Evolutionary conservation across 1,140 invertebrate genomes (phyloP).

Genomic region (Trichonephila clavata): DNA sequence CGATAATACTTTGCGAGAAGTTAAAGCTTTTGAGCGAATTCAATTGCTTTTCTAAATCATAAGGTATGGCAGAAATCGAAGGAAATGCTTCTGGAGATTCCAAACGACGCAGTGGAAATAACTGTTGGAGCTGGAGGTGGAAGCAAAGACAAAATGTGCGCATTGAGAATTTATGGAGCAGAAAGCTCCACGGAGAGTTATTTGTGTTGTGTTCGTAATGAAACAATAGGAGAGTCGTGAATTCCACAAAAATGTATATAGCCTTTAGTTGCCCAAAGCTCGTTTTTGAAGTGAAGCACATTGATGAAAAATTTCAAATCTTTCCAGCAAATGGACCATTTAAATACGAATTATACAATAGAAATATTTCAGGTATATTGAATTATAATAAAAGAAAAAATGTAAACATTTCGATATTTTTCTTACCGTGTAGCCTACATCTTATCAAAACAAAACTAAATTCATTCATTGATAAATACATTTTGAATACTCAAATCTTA

Average conservation of each 20-base stretch:
- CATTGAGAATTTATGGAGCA: constrained; percentile 21
- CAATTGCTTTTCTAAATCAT: constrained; percentile 53
- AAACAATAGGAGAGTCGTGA: neutral
- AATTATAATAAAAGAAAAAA: too few relatives aligned
- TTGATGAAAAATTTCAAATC: neutral
- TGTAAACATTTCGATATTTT: too few relatives aligned
- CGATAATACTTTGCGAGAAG: constrained; percentile 62
- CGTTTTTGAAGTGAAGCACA: neutral
- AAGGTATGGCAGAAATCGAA: constrained; percentile 42
- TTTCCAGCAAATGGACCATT: too few relatives aligned
- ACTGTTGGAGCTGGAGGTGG: neutral
- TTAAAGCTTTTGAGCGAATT: constrained; percentile 53
- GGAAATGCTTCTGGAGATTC: constrained; percentile 3
- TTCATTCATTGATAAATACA: too few relatives aligned
- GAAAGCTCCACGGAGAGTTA: neutral
- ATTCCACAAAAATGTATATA: neutral
- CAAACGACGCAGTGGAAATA: neutral
- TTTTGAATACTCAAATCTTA: too few relatives aligned
- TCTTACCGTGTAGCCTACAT: too few relatives aligned
- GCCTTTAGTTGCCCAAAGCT: neutral
- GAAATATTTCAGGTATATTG: too few relatives aligned
- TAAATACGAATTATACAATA: too few relatives aligned
- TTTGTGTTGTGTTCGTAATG: neutral
- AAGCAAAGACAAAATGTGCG: neutral
- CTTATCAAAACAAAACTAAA: too few relatives aligned